Percentiles rank a stretch among this genome's conserved stretches.
Conservation (phyloP, 2,888 invertebrate species). For the Mythimna impura region DNA sequence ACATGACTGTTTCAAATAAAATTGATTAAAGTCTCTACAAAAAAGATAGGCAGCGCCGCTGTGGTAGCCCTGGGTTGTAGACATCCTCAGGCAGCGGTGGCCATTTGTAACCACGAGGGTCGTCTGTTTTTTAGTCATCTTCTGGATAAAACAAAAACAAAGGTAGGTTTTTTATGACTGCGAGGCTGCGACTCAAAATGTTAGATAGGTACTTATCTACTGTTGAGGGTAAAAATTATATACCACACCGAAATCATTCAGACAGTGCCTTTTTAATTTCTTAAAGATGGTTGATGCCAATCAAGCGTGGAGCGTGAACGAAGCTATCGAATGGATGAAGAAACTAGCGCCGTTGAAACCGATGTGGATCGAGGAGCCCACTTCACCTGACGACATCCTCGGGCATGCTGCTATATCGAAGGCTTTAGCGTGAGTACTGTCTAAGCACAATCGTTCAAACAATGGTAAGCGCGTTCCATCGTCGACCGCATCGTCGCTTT, state of each 20-base stretch:
- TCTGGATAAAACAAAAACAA: no score
- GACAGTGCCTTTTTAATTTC: not conserved
- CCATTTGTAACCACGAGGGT: no score
- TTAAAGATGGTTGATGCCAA: constrained; percentile 96
- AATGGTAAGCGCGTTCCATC: no score
- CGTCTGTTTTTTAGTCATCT: no score
- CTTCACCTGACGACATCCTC: constrained; percentile 97
- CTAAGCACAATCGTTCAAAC: not conserved
- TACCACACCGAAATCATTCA: not conserved
- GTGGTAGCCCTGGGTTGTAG: no score
- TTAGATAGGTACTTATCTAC: not conserved
- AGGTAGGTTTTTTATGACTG: no score
- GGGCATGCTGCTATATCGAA: constrained; percentile 95
- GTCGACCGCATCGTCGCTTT: no score
- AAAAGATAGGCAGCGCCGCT: no score
- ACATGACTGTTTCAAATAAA: no score
- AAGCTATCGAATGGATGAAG: constrained; percentile 97
- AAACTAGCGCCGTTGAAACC: constrained; percentile 93
- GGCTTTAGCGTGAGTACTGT: constrained; percentile 88
- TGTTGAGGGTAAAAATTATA: not conserved
- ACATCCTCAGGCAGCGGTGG: no score
- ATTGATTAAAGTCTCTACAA: no score
- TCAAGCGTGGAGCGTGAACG: constrained; percentile 96
- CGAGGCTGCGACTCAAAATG: no score
- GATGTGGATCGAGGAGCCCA: constrained; percentile 98